phyloP scores from a whole-genome alignment of 2,888 invertebrate species.

The Latheticus oryzae region DNA sequence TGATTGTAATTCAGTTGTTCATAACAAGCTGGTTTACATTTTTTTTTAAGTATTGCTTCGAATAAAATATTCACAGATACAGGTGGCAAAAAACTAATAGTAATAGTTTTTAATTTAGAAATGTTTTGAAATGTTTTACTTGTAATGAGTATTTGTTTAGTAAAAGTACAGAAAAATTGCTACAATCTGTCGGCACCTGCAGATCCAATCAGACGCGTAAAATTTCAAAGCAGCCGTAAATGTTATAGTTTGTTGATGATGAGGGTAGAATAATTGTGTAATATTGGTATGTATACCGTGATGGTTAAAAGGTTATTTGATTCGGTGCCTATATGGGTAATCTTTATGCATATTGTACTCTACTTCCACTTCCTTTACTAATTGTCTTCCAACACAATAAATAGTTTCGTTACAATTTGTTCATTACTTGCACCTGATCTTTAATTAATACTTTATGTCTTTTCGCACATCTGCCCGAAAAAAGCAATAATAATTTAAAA shows the following conservation, averaged over 20 bases:
- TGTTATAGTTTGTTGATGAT: conserved; percentile 30
- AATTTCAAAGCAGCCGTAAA: conserved; percentile 27
- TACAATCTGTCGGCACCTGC: conserved; percentile 17
- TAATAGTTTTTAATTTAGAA: too few species aligned
- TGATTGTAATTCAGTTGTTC: conserved; percentile 40
- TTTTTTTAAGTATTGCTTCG: too few species aligned
- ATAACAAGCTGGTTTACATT: too few species aligned
- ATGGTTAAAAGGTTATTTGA: conserved; percentile 9
- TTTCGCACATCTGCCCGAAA: conserved; percentile 7
- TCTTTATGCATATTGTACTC: conserved; percentile 34
- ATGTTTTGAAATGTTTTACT: too few species aligned
- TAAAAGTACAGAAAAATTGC: too few species aligned
- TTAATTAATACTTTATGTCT: conserved; percentile 10
- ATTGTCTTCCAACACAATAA: conserved; percentile 21
- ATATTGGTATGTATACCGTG: conserved; percentile 24
- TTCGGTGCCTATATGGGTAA: conserved; percentile 33
- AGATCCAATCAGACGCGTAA: conserved; percentile 26
- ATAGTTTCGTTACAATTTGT: conserved; percentile 16
- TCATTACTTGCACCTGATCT: conserved; percentile 25
- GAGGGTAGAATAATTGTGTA: conserved; percentile 30
- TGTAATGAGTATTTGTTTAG: too few species aligned
- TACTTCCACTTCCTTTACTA: conserved; percentile 7
- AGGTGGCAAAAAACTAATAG: too few species aligned
- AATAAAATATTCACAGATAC: too few species aligned
- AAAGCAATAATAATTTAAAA: conserved; percentile 7